Evolutionary conservation across 1,140 invertebrate genomes (phyloP).

Genomic region (Drosophila lacteicornis): DNA sequence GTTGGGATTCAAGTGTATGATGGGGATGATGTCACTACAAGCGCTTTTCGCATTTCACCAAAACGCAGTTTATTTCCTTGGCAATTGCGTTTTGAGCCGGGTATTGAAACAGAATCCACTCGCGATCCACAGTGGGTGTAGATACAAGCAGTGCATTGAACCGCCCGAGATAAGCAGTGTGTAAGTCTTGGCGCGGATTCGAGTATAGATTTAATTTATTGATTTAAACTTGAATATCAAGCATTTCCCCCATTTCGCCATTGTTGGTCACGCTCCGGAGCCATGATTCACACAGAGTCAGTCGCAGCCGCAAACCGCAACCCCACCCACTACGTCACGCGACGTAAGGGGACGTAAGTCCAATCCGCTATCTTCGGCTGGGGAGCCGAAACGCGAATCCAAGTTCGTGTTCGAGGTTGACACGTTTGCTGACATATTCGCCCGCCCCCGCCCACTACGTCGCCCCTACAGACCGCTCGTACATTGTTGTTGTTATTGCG

Average conservation of each 20-base stretch:
- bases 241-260: conserved; percentile 35
- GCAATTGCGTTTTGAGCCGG: conserved; percentile 28
- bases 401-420: conserved; percentile 57
- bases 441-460: conserved; percentile 2
- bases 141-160: conserved; percentile 57
- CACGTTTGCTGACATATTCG: conserved; percentile 62
- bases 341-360: conserved; percentile 38
- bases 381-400: conserved; percentile 41
- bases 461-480: conserved; percentile 1
- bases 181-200: background rate
- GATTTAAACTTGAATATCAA: conserved; percentile 44
- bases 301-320: conserved; percentile 14
- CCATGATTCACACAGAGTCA: conserved; percentile 43
- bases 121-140: conserved; percentile 3
- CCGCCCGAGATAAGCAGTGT: conserved; percentile 16
- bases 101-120: background rate
- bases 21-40: conserved; percentile 43
- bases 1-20: conserved; percentile 23
- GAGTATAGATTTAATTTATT: conserved; percentile 52
- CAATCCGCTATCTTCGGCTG: conserved; percentile 25
- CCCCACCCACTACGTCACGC: conserved; percentile 46
- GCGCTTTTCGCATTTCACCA: conserved; percentile 18
- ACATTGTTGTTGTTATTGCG: conserved; percentile 65
- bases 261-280: conserved; percentile 56
- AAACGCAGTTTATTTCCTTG: conserved; percentile 30